Base-by-base conservation (phyloP, 1,140 invertebrate genomes). In the Ruditapes philippinarum region DNA sequence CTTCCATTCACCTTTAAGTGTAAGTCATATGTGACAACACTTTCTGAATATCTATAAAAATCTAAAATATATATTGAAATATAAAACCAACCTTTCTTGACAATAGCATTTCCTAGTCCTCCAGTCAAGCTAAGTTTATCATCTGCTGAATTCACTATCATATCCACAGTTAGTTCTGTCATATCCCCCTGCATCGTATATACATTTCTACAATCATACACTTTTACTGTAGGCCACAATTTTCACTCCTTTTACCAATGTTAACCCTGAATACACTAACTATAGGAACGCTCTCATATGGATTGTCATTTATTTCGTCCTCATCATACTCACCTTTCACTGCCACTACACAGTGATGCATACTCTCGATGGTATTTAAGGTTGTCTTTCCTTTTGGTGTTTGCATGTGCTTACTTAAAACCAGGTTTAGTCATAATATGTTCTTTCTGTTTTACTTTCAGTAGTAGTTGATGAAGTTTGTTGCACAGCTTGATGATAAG, bases 121-220 rank as follows among this genome's bases (percentile, higher is more conserved):
- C 83, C 83, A 76, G 65, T 51, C 0, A 85, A 42, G 54, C 68
- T 57, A 2, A 85, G 17, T 54, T 85, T 85, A 7, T 85, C 83
- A 60, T 85, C 70, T n/a, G 83, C 65, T 73, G 83, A 17, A 28
- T 85, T 85, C 17, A 85, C 68, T 57, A 85, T 22, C 19, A 74
- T 60, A 33, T 76, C 83, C n/a, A 73, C 83, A 25, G 42, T 38
- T 22, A 85, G 19, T 25, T 74, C 70, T 36, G 83, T 74, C 83
- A 85, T 85, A 49, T 85, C 65, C 11, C 83, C 83, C 17, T 73
- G 31, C 3, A 11, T 51, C 14, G 49, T 51, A 28, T 45, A 38
- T 38, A 85, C 42, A 11, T 60, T 76, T 36, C 83, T 49, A 14
- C 28, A 65, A 28, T 76, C 83, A 74, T 85, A 85, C 1, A n/a